These are phyloP conservation scores for Coendou prehensilis DNA, from an alignment of 2,797 vertebrate species.

Conservation along the genomic window DNA sequence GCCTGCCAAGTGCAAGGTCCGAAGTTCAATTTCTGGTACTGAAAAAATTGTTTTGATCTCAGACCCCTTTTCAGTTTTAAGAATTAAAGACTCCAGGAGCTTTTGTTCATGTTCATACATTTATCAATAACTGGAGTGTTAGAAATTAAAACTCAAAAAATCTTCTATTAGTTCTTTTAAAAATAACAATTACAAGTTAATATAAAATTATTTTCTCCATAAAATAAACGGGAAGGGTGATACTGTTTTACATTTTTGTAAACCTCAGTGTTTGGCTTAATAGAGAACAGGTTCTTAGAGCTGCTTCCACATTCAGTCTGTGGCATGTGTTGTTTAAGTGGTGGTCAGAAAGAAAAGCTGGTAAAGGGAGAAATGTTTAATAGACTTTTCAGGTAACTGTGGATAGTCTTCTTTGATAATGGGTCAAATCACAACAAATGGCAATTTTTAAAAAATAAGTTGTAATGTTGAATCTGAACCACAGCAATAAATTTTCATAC, in stretches of 20 bases:
- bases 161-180: slow-evolving; percentile 14
- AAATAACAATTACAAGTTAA: slow-evolving; percentile 43
- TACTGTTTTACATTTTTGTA: slow-evolving; percentile 30
- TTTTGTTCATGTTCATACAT: slow-evolving; percentile 15
- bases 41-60: not conserved
- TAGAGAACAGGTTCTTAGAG: not conserved
- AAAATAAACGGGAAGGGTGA: slow-evolving; percentile 21
- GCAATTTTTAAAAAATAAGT: slow-evolving; percentile 16
- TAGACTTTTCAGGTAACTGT: slow-evolving; percentile 16
- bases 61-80: not conserved
- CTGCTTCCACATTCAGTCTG: not conserved
- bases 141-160: slow-evolving; percentile 22
- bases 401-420: not conserved
- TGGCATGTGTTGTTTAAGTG: not conserved
- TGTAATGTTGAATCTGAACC: slow-evolving; percentile 44
- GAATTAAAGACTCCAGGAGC: not conserved
- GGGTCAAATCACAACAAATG: slow-evolving; percentile 3
- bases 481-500: slow-evolving; percentile 25
- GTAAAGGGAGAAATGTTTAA: not conserved
- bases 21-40: too few species aligned
- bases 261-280: slow-evolving; percentile 17
- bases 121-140: not conserved
- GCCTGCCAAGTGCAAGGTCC: too few species aligned
- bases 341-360: not conserved
- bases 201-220: slow-evolving; percentile 9